A percentile compares a stretch with the other conserved stretches of the same genome.
Conservation (phyloP, 1,140 invertebrate species). For the Heliothis subflexa region DNA sequence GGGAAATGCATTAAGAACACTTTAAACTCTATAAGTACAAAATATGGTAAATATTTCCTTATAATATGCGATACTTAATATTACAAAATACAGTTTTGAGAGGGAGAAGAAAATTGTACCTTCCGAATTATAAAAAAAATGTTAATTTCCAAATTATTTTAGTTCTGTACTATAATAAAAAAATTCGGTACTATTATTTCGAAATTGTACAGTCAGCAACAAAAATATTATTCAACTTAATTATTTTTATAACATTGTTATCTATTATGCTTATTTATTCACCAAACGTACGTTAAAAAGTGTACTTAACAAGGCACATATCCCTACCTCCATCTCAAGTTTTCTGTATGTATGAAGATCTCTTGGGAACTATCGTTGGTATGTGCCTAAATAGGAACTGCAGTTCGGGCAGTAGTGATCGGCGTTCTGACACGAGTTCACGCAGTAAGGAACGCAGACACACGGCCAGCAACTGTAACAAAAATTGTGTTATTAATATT, state of each 20-base stretch:
- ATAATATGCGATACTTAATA: not conserved
- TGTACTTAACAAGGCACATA: too few relatives aligned
- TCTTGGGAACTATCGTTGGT: constrained; percentile 61
- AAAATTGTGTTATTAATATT: constrained; percentile 53
- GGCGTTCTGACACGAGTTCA: constrained; percentile 88
- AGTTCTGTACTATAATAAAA: too few relatives aligned
- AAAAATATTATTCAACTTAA: too few relatives aligned
- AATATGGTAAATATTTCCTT: constrained; percentile 23
- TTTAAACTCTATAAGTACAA: constrained; percentile 16
- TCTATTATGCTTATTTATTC: too few relatives aligned
- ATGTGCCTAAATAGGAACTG: constrained; percentile 87
- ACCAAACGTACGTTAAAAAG: too few relatives aligned
- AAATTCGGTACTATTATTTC: too few relatives aligned
- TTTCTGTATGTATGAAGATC: not conserved
- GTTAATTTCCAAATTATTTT: too few relatives aligned
- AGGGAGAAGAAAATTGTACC: too few relatives aligned
- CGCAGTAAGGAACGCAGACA: constrained; percentile 89
- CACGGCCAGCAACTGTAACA: constrained; percentile 88
- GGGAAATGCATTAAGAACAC: not conserved
- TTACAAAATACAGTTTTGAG: not conserved
- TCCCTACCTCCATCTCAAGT: too few relatives aligned
- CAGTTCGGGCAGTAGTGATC: constrained; percentile 91
- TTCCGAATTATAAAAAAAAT: too few relatives aligned
- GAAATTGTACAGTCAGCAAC: too few relatives aligned
- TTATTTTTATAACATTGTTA: too few relatives aligned